Evolutionary conservation across 1,140 invertebrate species (phyloP).

Genomic region (Magallana angulata): DNA sequence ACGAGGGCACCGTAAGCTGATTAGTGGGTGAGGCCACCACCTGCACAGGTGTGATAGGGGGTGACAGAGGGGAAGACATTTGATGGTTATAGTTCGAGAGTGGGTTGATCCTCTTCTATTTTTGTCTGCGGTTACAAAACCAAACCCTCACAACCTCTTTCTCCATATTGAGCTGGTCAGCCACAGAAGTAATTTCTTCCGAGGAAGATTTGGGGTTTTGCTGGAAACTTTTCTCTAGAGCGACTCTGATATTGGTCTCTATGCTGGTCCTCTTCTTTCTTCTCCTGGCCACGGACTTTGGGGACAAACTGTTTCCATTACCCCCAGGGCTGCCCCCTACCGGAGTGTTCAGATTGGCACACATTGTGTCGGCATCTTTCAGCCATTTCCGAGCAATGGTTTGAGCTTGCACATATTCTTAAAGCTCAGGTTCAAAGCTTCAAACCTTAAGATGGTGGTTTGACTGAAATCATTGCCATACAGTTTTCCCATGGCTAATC

Average conservation of each 20-base stretch:
- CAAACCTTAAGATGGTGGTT: conserved; percentile 98
- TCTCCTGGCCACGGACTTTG: conserved; percentile 81
- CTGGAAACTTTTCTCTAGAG: conserved; percentile 95
- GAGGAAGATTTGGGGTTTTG: conserved; percentile 98
- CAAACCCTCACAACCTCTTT: conserved; percentile 98
- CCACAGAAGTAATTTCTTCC: conserved; percentile 95
- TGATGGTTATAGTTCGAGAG: conserved; percentile 54
- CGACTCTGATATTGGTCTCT: conserved; percentile 94
- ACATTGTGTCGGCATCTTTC: conserved; percentile 90
- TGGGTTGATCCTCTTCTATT: conserved; percentile 89
- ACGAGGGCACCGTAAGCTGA: not conserved
- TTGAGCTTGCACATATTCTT: conserved; percentile 99
- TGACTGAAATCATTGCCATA: conserved; percentile 99
- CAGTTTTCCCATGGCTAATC: conserved; percentile 97
- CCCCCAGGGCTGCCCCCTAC: conserved; percentile 48
- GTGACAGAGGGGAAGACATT: conserved; percentile 28
- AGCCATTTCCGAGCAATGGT: conserved; percentile 98
- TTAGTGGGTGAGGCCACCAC: conserved; percentile 22
- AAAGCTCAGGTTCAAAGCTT: conserved; percentile 98
- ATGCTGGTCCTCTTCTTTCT: conserved; percentile 98
- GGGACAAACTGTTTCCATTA: conserved; percentile 60
- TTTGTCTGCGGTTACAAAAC: conserved; percentile 97
- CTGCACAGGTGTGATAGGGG: conserved; percentile 33
- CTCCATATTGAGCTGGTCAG: conserved; percentile 96
- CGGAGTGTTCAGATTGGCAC: conserved; percentile 68